A percentile compares a stretch with the other conserved stretches of the same genome.
Evolutionary conservation across 1,140 invertebrate genomes (phyloP).

Genomic region (Aphelinus atriplicis): DNA sequence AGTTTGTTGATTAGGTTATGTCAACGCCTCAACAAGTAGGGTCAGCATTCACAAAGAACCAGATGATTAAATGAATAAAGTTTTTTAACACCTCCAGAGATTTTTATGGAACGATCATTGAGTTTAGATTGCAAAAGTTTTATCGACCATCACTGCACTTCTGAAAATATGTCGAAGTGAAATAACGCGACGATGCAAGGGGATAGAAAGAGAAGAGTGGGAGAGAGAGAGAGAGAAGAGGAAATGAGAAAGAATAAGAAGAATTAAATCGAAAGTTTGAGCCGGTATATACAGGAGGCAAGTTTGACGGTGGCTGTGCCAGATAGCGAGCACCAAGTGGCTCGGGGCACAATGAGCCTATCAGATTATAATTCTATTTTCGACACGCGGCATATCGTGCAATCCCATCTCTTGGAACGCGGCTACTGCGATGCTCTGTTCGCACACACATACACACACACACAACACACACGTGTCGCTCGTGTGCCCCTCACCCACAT

Average conservation of each 20-base stretch:
- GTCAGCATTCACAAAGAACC: too few relatives aligned
- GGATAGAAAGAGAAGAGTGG: constrained; percentile 30
- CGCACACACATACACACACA: not conserved
- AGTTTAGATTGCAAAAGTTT: too few relatives aligned
- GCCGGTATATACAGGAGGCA: constrained; percentile 29
- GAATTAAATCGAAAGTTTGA: constrained; percentile 21
- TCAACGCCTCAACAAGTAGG: too few relatives aligned
- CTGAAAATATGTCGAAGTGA: constrained; percentile 17
- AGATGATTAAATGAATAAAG: too few relatives aligned
- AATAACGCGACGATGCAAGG: constrained; percentile 24
- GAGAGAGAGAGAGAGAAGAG: constrained; percentile 28
- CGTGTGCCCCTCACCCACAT: not conserved
- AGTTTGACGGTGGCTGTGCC: constrained; percentile 53
- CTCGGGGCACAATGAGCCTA: constrained; percentile 65
- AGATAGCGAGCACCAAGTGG: constrained; percentile 56
- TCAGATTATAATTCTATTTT: constrained; percentile 68
- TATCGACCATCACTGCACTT: not conserved
- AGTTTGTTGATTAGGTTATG: too few relatives aligned
- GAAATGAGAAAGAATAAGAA: constrained; percentile 18
- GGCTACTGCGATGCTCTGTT: constrained; percentile 56
- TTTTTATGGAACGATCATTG: too few relatives aligned
- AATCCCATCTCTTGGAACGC: constrained; percentile 60
- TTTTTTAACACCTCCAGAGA: too few relatives aligned
- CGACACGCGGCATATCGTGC: constrained; percentile 63
- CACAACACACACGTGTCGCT: constrained; percentile 21